A percentile compares a stretch with the other conserved stretches of the same genome.
phyloP scores from a whole-genome alignment of 1,140 invertebrate genomes.

The Harpegnathos saltator region DNA sequence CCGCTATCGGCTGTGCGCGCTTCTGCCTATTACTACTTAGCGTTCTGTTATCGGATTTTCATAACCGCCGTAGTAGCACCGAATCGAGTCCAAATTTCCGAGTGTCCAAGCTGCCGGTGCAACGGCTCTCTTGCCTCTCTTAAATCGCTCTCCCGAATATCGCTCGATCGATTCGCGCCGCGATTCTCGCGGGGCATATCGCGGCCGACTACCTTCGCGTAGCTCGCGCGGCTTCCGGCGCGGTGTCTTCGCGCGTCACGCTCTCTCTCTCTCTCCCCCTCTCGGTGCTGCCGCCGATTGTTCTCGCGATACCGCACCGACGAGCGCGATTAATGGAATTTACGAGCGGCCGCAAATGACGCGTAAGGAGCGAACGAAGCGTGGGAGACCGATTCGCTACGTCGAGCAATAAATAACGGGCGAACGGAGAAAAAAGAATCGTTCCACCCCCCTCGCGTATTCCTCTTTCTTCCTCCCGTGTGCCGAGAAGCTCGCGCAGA shows the following conservation, averaged over 20 bases:
- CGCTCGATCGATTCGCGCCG: slow-evolving; percentile 23
- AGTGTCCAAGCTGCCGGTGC: slow-evolving; percentile 12
- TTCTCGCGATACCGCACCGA: slow-evolving; percentile 27
- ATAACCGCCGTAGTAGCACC: slow-evolving; percentile 36
- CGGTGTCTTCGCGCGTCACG: slow-evolving; percentile 9
- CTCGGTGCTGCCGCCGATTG: slow-evolving; percentile 13
- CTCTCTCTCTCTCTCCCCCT: background rate
- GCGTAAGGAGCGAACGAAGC: slow-evolving; percentile 42
- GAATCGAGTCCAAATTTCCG: background rate
- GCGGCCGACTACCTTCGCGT: background rate
- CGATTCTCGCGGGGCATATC: slow-evolving; percentile 16
- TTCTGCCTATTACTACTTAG: slow-evolving; percentile 12
- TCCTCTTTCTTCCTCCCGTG: no score
- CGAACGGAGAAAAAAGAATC: background rate
- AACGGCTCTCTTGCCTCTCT: slow-evolving; percentile 8
- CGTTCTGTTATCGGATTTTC: slow-evolving; percentile 39
- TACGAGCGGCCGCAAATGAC: slow-evolving; percentile 50
- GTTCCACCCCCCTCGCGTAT: background rate
- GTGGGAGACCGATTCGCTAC: slow-evolving; percentile 28
- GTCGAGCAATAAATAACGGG: slow-evolving; percentile 39
- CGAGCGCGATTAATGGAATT: slow-evolving; percentile 50
- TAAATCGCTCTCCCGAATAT: background rate
- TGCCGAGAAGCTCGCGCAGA: background rate
- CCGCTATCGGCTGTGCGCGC: background rate
- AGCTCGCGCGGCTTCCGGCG: slow-evolving; percentile 9